A percentile compares a stretch with the other conserved stretches of the same genome.
phyloP scores from a whole-genome alignment of 2,113 vertebrate genomes.

The Clarias gariepinus region DNA sequence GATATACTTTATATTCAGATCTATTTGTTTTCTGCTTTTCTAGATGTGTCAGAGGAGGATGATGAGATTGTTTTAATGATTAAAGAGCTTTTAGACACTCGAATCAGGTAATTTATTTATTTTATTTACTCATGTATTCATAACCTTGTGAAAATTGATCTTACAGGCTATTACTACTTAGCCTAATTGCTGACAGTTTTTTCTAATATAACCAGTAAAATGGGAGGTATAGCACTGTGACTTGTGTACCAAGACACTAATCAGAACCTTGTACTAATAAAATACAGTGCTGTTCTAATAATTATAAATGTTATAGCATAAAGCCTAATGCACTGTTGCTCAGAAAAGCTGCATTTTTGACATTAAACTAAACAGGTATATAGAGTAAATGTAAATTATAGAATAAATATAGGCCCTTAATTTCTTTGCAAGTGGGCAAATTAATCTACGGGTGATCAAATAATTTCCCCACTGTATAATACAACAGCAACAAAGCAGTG shows the following conservation, averaged over 20 bases:
- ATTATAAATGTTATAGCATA: not conserved
- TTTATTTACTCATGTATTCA: not conserved
- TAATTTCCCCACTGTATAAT: too few species aligned
- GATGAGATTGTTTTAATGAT: conserved; percentile 79
- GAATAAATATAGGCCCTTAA: too few species aligned
- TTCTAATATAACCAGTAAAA: not conserved
- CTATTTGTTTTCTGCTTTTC: conserved; percentile 40
- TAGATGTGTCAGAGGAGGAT: conserved; percentile 75
- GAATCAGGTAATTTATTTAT: conserved; percentile 70
- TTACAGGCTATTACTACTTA: not conserved
- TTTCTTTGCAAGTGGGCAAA: too few species aligned
- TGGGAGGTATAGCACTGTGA: not conserved
- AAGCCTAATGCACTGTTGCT: not conserved
- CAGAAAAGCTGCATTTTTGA: not conserved
- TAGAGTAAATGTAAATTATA: too few species aligned
- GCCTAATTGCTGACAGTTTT: not conserved
- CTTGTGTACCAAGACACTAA: not conserved
- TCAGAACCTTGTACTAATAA: not conserved
- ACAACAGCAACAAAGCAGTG: too few species aligned
- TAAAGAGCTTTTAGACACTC: conserved; percentile 78
- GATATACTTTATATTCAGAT: not conserved
- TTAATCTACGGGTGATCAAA: too few species aligned
- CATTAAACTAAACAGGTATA: not conserved
- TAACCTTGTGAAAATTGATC: not conserved
- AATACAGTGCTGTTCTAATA: not conserved